Evolutionary conservation across 2,888 invertebrate species (phyloP), one percentile per base, ranked within the genome.

Genomic region (Metopia argyrocephala): DNA sequence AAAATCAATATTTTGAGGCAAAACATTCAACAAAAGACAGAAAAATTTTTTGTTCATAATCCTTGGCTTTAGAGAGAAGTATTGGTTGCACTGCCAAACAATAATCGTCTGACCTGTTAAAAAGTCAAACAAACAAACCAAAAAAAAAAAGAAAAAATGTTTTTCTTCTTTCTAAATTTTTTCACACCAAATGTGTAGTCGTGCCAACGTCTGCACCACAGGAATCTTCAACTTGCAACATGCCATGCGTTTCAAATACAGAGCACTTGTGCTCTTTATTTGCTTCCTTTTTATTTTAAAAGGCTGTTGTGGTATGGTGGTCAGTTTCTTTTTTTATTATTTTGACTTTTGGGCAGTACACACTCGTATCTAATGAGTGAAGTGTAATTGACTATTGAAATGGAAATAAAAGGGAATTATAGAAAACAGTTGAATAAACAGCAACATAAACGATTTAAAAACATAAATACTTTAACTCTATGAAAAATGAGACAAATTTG

Each of bases 151-250:
- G 38, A n/a, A 38, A 38, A 38, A 38, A 38, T 38, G 9, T 38
- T 9, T 38, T 38, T 38, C 12, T 12, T 38, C 15, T 38, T 0
- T 38, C 15, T 38, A 12, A 12, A 15, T 15, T 38, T 38, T 15
- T 31, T 73, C 52, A 56, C 56, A 73, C 27, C 25, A 64, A 48
- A 64, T 12, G 18, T 65, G 73, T 48, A 23, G 48, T 48, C 46
- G 28, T 65, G 73, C 52, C 64, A 71, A 54, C 18, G 61, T 62
- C 50, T 38, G 61, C 62, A 62, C 21, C n/a, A 25, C 46, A 73
- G 50, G 71, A 71, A 25, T 38, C 27, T 9, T 50, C 9, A 9
- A 45, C 54, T 66, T 38, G 54, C 54, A 66, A 25, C 54, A 54
- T 25, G 28, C 23, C 5, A 50, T 21, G 38, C 9, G 4, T n/a